Evolutionary conservation across 2,888 invertebrate genomes (phyloP).

Genomic region (Drosophila tanythrix): DNA sequence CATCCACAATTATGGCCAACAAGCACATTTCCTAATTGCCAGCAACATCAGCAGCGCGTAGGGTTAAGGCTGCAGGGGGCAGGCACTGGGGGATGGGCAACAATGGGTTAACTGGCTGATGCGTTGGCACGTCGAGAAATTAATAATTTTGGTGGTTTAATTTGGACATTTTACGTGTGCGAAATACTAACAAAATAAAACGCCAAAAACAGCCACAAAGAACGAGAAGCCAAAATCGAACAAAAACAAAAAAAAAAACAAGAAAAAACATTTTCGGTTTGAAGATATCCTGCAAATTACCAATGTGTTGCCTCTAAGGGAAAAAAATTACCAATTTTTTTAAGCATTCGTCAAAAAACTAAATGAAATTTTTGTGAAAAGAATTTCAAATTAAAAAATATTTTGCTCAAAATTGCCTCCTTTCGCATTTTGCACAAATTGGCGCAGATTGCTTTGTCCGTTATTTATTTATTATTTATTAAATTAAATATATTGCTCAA

Average conservation of each 20-base stretch:
- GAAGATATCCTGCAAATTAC: background rate
- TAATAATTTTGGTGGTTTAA: conserved; percentile 72
- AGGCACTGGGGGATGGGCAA: conserved; percentile 13
- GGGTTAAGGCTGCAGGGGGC: background rate
- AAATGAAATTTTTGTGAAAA: rapidly evolving
- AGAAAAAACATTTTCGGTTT: background rate
- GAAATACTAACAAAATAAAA: conserved; percentile 51
- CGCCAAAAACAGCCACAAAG: conserved; percentile 18
- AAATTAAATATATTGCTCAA: background rate
- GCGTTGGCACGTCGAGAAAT: conserved; percentile 56
- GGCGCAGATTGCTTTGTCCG: background rate
- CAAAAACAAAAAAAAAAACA: background rate
- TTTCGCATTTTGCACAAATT: background rate
- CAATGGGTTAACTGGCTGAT: conserved; percentile 44
- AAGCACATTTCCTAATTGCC: conserved; percentile 73
- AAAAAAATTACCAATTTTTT: background rate
- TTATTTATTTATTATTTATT: background rate
- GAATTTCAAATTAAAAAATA: background rate
- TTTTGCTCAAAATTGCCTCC: background rate
- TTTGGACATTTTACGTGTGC: conserved; percentile 69
- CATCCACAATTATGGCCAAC: conserved; percentile 64
- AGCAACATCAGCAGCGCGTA: background rate
- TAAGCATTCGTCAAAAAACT: background rate
- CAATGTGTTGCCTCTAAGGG: background rate
- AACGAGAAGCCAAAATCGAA: background rate